phyloP scores from a whole-genome alignment of 2,888 invertebrate genomes.

The Spialia ferax region DNA sequence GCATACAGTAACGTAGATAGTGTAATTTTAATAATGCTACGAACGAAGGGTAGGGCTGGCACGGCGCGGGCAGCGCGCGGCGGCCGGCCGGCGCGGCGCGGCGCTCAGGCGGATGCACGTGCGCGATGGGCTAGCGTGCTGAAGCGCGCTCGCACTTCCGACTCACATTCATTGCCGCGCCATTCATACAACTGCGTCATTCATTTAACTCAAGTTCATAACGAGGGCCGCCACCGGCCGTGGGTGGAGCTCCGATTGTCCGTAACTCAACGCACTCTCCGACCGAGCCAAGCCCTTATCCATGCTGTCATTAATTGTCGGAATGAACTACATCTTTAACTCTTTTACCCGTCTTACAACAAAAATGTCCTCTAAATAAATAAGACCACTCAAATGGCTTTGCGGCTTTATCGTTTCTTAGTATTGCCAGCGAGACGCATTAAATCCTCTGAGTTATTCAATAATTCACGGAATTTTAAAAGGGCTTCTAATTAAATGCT shows the following conservation, averaged over 20 bases:
- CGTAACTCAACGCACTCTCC: slow-evolving; percentile 60
- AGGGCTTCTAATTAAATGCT: slow-evolving; percentile 76
- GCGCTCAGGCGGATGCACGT: slow-evolving; percentile 62
- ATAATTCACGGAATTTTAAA: slow-evolving; percentile 77
- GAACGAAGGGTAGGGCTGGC: too few species aligned
- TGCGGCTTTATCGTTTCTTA: slow-evolving; percentile 73
- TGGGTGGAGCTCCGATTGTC: slow-evolving; percentile 65
- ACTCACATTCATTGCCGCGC: slow-evolving; percentile 82
- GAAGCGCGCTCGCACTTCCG: slow-evolving; percentile 78
- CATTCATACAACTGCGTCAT: slow-evolving; percentile 84
- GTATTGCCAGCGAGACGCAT: slow-evolving; percentile 67
- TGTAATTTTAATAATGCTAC: neutral
- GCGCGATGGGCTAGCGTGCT: slow-evolving; percentile 72
- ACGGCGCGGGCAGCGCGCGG: slow-evolving; percentile 55
- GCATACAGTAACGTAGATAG: neutral
- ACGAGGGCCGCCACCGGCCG: slow-evolving; percentile 65
- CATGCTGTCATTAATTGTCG: slow-evolving; percentile 43
- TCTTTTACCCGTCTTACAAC: slow-evolving; percentile 49
- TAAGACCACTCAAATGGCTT: slow-evolving; percentile 65
- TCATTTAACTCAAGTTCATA: slow-evolving; percentile 84
- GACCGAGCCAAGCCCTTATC: slow-evolving; percentile 59
- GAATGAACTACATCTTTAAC: slow-evolving; percentile 12
- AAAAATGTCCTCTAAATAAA: slow-evolving; percentile 71
- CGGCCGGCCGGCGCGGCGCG: neutral
- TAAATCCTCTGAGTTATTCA: slow-evolving; percentile 70